Base-by-base conservation (phyloP, 2,888 invertebrate genomes). In the Caenorhabditis sp. region DNA sequence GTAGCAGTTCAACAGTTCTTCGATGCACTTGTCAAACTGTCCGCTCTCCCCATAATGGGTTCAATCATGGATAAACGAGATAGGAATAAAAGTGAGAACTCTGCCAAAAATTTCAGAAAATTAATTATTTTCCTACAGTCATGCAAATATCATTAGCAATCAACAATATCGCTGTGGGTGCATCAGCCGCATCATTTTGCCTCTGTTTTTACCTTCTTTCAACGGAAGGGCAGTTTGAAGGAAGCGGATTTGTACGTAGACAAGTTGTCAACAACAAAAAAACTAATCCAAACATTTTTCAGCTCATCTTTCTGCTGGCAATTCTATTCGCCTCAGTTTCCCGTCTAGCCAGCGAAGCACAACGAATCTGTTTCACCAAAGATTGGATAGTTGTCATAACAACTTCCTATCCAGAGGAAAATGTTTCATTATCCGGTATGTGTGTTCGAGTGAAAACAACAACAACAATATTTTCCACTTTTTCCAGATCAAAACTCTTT, bases 351-450 rank as follows among this genome's bases (percentile, higher is more conserved):
- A 78, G 78, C 37, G 85, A 84, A 61, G 79, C 83, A 10, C 83
- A 85, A 66, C 81, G 77, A 66, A 76, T 81, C 10, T 81, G 83
- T 6, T 85, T 85, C 67, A 79, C 78, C 1, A 85, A 84, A 54
- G 85, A 85, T 50, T 85, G 85, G 85, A 77, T 85, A 5, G 81
- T 85, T 19, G 83, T 82, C 0, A 77, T 85, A 58, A 61, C 72
- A 2, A 77, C 66, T 24, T 37, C 75, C 1, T 59, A 27, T 24
- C 59, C 59, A 14, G 59, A 59, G 49, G 59, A 59, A 24, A 37
- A 21, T 3, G 36, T 62, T n/a, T n/a, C 62, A n/a, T 19, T 60
- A 17, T 60, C 50, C 6, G 17, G 60, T 50, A 8, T 4, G 58
- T 24, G 4, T 12, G 17, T n/a, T n/a, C 1, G 19, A 5, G 8